Evolutionary conservation across 2,797 vertebrate species (phyloP).

Genomic region (Crypturellus tataupa): DNA sequence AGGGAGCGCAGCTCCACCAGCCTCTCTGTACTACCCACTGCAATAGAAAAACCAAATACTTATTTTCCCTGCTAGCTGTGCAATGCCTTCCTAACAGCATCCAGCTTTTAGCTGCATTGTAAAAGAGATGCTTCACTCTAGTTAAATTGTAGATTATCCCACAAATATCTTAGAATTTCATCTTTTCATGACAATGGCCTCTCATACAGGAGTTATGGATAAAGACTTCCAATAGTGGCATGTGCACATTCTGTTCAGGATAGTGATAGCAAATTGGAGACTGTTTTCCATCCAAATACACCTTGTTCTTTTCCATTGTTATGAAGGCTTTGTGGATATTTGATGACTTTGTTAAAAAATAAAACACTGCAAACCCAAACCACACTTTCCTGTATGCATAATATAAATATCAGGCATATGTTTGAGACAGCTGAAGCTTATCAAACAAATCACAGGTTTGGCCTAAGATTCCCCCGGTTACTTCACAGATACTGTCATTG

Average conservation of each 20-base stretch:
- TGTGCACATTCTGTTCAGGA: fast-evolving
- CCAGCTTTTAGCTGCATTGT: conserved; percentile 52
- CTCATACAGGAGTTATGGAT: not conserved
- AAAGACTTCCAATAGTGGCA: not conserved
- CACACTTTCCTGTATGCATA: not conserved
- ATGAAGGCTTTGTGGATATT: not conserved
- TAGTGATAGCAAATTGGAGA: not conserved
- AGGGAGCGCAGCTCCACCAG: not conserved
- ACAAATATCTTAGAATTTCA: conserved; percentile 38
- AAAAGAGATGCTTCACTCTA: conserved; percentile 43
- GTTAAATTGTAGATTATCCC: conserved; percentile 67
- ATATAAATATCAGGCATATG: not conserved
- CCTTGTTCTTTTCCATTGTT: conserved; percentile 10
- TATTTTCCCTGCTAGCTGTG: not conserved
- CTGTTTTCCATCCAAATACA: not conserved
- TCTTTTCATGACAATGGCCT: fast-evolving
- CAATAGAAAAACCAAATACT: conserved; percentile 18
- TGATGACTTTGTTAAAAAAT: not conserved
- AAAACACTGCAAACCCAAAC: not conserved
- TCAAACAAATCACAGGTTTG: not conserved
- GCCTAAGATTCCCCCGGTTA: not conserved
- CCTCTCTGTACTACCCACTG: not conserved
- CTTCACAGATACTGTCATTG: not conserved
- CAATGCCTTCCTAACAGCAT: not conserved
- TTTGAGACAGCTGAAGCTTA: not conserved